Evolutionary conservation across 1,140 invertebrate species (phyloP).

Genomic region (Conopomorpha cramerella): DNA sequence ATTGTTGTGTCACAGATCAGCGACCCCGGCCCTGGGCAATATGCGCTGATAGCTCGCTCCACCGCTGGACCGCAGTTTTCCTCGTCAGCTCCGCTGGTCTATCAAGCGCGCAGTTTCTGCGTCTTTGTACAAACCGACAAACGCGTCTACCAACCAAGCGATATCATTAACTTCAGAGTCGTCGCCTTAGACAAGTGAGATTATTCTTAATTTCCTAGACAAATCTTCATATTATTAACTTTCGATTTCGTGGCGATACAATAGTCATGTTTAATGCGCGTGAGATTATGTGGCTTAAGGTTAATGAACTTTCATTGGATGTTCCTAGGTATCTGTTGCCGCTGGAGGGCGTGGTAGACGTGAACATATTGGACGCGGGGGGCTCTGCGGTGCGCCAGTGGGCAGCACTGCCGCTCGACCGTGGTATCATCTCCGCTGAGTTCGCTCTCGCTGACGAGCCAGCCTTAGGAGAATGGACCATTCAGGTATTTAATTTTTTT

Average conservation of each 20-base stretch:
- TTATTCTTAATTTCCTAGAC: background rate
- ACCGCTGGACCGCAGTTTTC: slow-evolving; percentile 74
- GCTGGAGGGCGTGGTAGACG: slow-evolving; percentile 27
- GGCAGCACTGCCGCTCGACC: slow-evolving; percentile 67
- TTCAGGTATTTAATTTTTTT: too few species aligned
- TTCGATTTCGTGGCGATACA: slow-evolving; percentile 50
- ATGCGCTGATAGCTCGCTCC: slow-evolving; percentile 75
- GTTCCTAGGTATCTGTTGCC: slow-evolving; percentile 41
- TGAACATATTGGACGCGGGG: slow-evolving; percentile 70
- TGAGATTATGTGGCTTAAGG: slow-evolving; percentile 31
- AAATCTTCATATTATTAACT: too few species aligned
- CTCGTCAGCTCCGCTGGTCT: slow-evolving; percentile 73
- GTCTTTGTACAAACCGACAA: slow-evolving; percentile 95
- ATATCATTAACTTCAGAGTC: slow-evolving; percentile 84
- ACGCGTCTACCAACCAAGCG: slow-evolving; percentile 88
- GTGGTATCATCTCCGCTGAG: slow-evolving; percentile 80
- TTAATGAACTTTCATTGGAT: background rate
- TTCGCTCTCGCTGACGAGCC: slow-evolving; percentile 82
- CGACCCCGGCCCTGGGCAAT: slow-evolving; percentile 75
- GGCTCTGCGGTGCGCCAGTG: slow-evolving; percentile 84
- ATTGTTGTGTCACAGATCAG: too few species aligned
- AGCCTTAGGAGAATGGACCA: slow-evolving; percentile 90
- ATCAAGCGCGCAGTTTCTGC: slow-evolving; percentile 84
- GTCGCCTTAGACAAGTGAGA: slow-evolving; percentile 59
- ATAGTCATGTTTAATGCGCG: slow-evolving; percentile 23